Conservation (phyloP, 2,888 invertebrate genomes). For the Himalopsyche japonica region DNA sequence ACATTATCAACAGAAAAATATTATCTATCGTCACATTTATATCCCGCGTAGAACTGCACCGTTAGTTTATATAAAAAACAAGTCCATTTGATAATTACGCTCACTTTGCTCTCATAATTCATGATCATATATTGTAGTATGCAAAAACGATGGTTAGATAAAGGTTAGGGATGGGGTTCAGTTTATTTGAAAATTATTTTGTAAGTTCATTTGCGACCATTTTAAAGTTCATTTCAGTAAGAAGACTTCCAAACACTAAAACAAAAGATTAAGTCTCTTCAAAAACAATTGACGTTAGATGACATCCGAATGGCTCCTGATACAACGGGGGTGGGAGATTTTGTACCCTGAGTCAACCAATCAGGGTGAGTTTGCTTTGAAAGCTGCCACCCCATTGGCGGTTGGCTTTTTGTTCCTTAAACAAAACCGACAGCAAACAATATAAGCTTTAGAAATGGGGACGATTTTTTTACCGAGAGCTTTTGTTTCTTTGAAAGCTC, state of each 20-base stretch:
- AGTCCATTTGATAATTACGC: no score
- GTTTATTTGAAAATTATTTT: no score
- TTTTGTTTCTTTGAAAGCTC: background rate
- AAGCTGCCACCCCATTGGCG: constrained; percentile 17
- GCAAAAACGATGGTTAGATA: no score
- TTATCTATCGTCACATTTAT: no score
- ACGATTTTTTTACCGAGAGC: background rate
- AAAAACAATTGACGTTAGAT: background rate
- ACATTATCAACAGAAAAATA: no score
- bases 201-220: no score
- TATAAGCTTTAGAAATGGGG: background rate
- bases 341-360: constrained; percentile 15
- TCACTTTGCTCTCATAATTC: no score
- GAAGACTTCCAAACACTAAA: background rate
- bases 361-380: constrained; percentile 3
- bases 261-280: background rate
- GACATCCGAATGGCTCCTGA: constrained; percentile 12
- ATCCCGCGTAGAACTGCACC: no score
- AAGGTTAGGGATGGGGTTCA: no score
- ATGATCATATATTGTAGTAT: no score
- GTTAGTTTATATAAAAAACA: no score
- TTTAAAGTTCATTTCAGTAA: no score
- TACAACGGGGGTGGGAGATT: constrained; percentile 12
- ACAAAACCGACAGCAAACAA: constrained; percentile 18
- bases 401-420: constrained; percentile 18